phyloP scores from a whole-genome alignment of 2,113 vertebrate species.

The Phocoena sinus region DNA sequence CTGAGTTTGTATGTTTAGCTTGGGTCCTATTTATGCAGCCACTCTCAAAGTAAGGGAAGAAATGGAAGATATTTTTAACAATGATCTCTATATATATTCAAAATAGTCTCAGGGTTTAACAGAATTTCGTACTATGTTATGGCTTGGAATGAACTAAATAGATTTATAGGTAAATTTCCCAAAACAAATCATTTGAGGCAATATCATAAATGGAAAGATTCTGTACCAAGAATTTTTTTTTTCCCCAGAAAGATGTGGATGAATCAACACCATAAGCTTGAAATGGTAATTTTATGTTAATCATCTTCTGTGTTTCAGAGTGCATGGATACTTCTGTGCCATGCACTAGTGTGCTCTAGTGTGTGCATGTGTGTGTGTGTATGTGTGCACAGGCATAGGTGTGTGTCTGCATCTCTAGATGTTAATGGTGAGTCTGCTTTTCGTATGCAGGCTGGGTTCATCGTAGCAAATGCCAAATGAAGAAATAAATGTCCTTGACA shows the following conservation, averaged over 20 bases:
- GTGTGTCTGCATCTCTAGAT: neutral
- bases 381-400: neutral
- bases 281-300: constrained; percentile 68
- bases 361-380: neutral
- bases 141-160: neutral
- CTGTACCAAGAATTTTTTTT: constrained; percentile 28
- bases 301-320: constrained; percentile 41
- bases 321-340: neutral
- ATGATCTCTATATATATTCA: neutral
- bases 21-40: neutral
- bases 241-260: constrained; percentile 34
- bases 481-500: constrained; percentile 52
- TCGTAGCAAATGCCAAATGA: constrained; percentile 40
- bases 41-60: neutral
- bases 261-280: constrained; percentile 57
- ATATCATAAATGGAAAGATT: constrained; percentile 45
- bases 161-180: constrained; percentile 29
- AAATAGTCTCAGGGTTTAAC: neutral
- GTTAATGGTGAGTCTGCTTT: neutral
- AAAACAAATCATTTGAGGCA: constrained; percentile 48
- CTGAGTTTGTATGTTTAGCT: neutral
- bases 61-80: constrained; percentile 20
- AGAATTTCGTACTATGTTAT: neutral
- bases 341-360: neutral
- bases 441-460: neutral